Conservation (phyloP, 1,140 invertebrate species). For the Anagrus nilaparvatae region DNA sequence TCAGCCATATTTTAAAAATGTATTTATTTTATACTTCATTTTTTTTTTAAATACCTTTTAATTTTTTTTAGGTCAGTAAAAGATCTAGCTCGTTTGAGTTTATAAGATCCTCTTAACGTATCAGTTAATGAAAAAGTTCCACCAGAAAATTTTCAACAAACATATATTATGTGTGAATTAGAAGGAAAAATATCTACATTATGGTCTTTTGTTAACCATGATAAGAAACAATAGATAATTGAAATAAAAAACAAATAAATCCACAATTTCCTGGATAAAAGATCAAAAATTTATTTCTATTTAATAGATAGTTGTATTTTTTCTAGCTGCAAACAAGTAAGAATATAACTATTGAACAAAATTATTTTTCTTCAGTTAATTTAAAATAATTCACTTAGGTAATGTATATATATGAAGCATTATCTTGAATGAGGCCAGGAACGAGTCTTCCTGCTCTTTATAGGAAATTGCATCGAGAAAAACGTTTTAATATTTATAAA, state of each 20-base stretch:
- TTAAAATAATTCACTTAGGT: slow-evolving; percentile 51
- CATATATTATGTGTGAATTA: slow-evolving; percentile 82
- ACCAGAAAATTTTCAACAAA: slow-evolving; percentile 74
- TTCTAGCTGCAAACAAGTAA: slow-evolving; percentile 92
- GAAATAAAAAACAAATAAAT: too few species aligned
- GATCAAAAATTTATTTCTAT: too few species aligned
- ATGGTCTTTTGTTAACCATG: slow-evolving; percentile 93
- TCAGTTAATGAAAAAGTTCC: slow-evolving; percentile 81
- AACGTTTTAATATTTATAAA: slow-evolving; percentile 82
- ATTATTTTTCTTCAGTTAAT: too few species aligned
- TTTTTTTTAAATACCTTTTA: slow-evolving; percentile 24
- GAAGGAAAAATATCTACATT: slow-evolving; percentile 85
- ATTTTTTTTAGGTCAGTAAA: slow-evolving; percentile 45
- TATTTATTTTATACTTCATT: not conserved
- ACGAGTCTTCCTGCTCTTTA: slow-evolving; percentile 76
- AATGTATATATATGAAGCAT: slow-evolving; percentile 79
- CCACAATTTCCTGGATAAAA: too few species aligned
- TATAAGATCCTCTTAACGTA: slow-evolving; percentile 82
- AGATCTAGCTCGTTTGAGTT: slow-evolving; percentile 82
- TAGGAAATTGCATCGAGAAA: slow-evolving; percentile 83
- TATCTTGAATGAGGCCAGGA: slow-evolving; percentile 79
- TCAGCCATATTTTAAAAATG: not conserved
- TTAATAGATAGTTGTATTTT: too few species aligned
- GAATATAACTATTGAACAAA: too few species aligned
- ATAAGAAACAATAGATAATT: slow-evolving; percentile 82